These are phyloP conservation scores for Micronycteris hirsuta DNA, from an alignment of 2,113 vertebrate species.

Conservation along the genomic window DNA sequence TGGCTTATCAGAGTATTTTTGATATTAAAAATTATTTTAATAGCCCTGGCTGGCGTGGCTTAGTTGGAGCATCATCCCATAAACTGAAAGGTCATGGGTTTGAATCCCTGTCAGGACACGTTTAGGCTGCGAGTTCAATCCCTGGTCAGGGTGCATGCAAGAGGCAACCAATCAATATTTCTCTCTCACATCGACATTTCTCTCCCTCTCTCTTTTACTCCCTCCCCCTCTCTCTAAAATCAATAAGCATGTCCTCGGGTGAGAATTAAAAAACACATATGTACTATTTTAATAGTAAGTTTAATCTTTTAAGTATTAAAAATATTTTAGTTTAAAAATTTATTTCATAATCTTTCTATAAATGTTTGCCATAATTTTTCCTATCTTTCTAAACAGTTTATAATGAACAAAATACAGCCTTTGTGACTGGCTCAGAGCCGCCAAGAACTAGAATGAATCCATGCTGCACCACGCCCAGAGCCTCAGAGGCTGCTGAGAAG, in stretches of 20 bases:
- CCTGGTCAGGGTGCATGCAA: too few relatives aligned
- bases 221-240: too few relatives aligned
- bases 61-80: too few relatives aligned
- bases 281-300: neutral
- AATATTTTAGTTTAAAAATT: constrained; percentile 21
- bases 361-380: neutral
- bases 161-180: too few relatives aligned
- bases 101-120: too few relatives aligned
- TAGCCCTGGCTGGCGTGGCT: too few relatives aligned
- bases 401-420: neutral
- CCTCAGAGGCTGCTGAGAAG: neutral
- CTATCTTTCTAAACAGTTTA: neutral
- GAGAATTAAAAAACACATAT: too few relatives aligned
- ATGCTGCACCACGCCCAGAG: neutral
- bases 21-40: neutral
- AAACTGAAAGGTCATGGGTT: too few relatives aligned
- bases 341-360: constrained; percentile 4
- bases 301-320: constrained; percentile 29
- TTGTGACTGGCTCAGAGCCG: neutral
- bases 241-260: too few relatives aligned
- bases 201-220: too few relatives aligned
- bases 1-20: neutral
- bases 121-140: too few relatives aligned
- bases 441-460: neutral
- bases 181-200: too few relatives aligned